Conservation (phyloP, 2,113 vertebrate species). For the Dipodomys ordii region DNA sequence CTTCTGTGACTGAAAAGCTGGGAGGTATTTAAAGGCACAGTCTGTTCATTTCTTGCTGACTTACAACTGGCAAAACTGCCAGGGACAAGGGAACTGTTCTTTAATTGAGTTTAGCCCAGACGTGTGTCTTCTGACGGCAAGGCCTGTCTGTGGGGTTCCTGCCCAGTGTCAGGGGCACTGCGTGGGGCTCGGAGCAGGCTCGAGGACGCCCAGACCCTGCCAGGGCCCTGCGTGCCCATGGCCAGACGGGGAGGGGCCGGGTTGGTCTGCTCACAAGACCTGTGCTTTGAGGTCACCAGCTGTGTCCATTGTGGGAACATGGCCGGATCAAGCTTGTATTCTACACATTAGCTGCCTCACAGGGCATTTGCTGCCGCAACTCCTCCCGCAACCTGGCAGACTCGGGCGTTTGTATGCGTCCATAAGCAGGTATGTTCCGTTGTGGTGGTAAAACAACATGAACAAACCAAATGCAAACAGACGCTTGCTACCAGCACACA, state of each 20-base stretch:
- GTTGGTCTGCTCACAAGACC: no score
- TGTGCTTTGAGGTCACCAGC: background rate
- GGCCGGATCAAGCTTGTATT: background rate
- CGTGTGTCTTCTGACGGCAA: background rate
- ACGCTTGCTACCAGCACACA: background rate
- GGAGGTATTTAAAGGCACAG: conserved; percentile 1
- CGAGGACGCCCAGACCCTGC: fast-evolving
- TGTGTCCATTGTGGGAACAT: background rate
- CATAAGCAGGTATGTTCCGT: background rate
- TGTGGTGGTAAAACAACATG: background rate
- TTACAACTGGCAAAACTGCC: background rate
- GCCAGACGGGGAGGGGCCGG: fast-evolving
- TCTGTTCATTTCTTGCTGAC: conserved; percentile 15
- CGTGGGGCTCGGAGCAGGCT: background rate
- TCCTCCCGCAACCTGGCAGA: no score
- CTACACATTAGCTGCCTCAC: background rate
- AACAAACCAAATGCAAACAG: background rate
- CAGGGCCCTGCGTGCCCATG: fast-evolving
- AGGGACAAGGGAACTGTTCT: background rate
- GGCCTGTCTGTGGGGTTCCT: background rate
- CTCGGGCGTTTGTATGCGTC: background rate
- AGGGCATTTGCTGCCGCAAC: background rate
- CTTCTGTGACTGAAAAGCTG: background rate
- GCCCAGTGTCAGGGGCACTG: background rate
- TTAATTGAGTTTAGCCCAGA: background rate